Conservation (phyloP, 2,888 invertebrate species). For the Calliphora vomitoria region DNA sequence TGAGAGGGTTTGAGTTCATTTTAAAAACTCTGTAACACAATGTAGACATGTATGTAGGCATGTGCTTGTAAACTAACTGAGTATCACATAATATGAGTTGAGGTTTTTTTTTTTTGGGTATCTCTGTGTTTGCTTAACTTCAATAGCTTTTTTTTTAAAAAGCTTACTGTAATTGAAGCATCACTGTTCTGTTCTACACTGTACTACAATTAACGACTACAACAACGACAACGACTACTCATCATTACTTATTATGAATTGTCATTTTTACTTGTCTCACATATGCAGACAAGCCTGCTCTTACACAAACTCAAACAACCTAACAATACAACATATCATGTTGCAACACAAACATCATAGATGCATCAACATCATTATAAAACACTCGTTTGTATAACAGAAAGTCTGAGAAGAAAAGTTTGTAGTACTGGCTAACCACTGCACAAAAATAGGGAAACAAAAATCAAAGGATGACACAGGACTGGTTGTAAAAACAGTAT, state of each 20-base stretch:
- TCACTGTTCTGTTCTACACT: conserved; percentile 18
- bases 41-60: background rate
- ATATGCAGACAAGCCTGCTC: background rate
- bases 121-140: background rate
- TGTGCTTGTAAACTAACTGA: background rate
- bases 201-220: background rate
- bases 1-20: conserved; percentile 35
- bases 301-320: background rate
- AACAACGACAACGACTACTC: conserved; percentile 41
- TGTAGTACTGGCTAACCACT: conserved; percentile 11
- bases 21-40: conserved; percentile 22
- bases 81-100: conserved; percentile 30
- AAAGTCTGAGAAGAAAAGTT: conserved; percentile 19
- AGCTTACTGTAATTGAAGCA: conserved; percentile 54
- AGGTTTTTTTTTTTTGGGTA: conserved; percentile 5
- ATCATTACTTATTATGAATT: conserved; percentile 48
- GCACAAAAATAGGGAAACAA: background rate
- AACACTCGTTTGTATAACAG: background rate
- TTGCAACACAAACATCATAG: conserved; percentile 21
- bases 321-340: conserved; percentile 35
- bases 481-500: no score
- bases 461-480: background rate
- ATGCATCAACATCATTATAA: conserved; percentile 17
- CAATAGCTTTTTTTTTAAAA: conserved; percentile 38
- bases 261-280: conserved; percentile 47